These are phyloP conservation scores for Drosophila subsilvestris DNA, from an alignment of 2,888 invertebrate genomes.

Conservation along the genomic window DNA sequence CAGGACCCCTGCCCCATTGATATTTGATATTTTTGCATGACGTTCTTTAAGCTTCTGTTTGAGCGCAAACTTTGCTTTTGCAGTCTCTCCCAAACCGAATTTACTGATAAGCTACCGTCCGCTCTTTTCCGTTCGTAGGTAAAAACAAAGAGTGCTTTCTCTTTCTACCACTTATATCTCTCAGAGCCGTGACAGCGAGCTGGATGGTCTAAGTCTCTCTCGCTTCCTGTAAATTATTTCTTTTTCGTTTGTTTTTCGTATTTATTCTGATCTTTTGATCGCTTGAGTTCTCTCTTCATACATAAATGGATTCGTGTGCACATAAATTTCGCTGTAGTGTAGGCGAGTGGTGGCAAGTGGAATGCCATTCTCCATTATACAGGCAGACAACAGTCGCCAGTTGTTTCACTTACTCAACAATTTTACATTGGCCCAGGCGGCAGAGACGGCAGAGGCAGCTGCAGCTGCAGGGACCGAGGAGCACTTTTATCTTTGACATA, in stretches of 20 bases:
- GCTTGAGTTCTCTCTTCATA: not conserved
- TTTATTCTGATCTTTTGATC: not conserved
- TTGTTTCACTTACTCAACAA: slow-evolving; percentile 53
- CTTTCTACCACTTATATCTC: no score
- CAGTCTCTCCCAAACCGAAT: no score
- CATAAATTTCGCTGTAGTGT: slow-evolving; percentile 39
- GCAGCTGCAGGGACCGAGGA: slow-evolving; percentile 60
- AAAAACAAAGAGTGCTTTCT: no score
- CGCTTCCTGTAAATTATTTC: not conserved
- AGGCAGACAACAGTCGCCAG: slow-evolving; percentile 54
- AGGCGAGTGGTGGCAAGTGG: slow-evolving; percentile 36
- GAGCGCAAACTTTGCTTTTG: no score
- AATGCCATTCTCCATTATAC: slow-evolving; percentile 33
- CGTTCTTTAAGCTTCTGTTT: no score
- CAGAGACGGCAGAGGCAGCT: not conserved
- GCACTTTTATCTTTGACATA: slow-evolving; percentile 77
- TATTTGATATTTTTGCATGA: no score
- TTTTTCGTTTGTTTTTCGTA: not conserved
- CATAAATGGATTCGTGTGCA: not conserved
- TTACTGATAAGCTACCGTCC: no score
- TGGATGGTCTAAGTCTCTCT: no score
- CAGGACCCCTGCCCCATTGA: no score
- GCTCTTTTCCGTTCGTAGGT: no score
- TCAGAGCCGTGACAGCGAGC: no score
- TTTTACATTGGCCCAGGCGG: slow-evolving; percentile 35